These are phyloP conservation scores for Atrina japonica DNA, from an alignment of 2,888 invertebrate genomes.

Conservation along the genomic window DNA sequence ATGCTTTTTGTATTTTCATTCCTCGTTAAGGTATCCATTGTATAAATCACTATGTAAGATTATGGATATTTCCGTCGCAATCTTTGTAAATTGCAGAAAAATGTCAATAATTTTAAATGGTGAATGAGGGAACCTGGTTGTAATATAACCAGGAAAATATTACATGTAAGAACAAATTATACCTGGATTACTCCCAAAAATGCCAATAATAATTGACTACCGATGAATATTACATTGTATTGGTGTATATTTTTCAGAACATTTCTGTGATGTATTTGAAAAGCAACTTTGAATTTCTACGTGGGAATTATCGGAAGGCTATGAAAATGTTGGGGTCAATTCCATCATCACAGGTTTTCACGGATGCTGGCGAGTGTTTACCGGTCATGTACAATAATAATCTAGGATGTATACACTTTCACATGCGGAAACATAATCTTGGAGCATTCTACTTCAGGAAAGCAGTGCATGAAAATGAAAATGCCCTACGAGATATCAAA, in stretches of 20 bases:
- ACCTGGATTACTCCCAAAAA: too few species aligned
- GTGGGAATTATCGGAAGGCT: constrained; percentile 85
- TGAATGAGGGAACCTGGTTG: too few species aligned
- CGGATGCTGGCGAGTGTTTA: constrained; percentile 84
- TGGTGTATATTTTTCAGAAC: constrained; percentile 72
- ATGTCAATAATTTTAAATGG: too few species aligned
- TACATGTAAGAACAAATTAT: too few species aligned
- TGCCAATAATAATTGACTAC: too few species aligned
- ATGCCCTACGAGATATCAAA: constrained; percentile 70
- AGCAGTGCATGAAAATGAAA: constrained; percentile 88
- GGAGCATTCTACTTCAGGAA: constrained; percentile 90
- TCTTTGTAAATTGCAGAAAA: too few species aligned
- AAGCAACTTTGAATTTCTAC: constrained; percentile 85
- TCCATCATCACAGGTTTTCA: constrained; percentile 62
- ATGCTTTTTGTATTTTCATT: too few species aligned
- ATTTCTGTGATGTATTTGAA: constrained; percentile 84
- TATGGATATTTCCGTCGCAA: too few species aligned
- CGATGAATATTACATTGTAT: too few species aligned
- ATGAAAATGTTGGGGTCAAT: constrained; percentile 82
- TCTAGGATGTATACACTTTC: constrained; percentile 90
- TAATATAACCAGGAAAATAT: too few species aligned
- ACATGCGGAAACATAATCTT: constrained; percentile 90
- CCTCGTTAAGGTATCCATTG: too few species aligned
- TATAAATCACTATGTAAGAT: too few species aligned
- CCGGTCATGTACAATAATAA: constrained; percentile 89